Evolutionary conservation across 2,888 invertebrate genomes (phyloP).

Genomic region (Phengaris alcon): DNA sequence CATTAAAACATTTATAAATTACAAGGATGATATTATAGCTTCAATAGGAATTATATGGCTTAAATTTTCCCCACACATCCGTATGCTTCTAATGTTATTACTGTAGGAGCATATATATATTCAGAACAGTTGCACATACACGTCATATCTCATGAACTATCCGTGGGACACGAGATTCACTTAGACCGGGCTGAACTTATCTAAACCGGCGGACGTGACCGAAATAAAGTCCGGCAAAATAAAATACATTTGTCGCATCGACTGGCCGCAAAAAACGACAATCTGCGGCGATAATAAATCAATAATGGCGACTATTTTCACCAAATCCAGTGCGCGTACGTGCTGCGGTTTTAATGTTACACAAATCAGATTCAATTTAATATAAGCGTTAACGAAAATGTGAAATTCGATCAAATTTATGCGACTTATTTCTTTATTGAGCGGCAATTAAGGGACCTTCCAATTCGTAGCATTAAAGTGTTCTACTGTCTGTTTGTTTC

Average conservation of each 20-base stretch:
- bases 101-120: no score
- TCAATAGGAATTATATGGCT: no score
- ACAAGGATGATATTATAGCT: no score
- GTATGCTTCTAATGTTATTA: no score
- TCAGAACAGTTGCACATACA: not conserved
- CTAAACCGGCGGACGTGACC: slow-evolving; percentile 44
- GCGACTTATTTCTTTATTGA: no score
- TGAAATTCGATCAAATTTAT: slow-evolving; percentile 65
- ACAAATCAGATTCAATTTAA: slow-evolving; percentile 28
- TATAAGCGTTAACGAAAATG: no score
- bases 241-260: slow-evolving; percentile 45
- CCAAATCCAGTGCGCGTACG: slow-evolving; percentile 60
- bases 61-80: no score
- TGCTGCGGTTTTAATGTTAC: slow-evolving; percentile 66
- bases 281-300: slow-evolving; percentile 51
- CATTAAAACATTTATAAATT: no score
- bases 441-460: no score
- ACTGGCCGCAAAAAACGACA: slow-evolving; percentile 46
- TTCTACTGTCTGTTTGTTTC: no score
- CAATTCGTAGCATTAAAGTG: no score
- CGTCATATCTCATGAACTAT: slow-evolving; percentile 3
- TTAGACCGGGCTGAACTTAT: slow-evolving; percentile 33
- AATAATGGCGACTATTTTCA: slow-evolving; percentile 63
- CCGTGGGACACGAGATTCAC: slow-evolving; percentile 7
- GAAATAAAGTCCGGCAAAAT: slow-evolving; percentile 44